Conservation (phyloP, 2,888 invertebrate genomes). For the Hedychridium roseum region DNA sequence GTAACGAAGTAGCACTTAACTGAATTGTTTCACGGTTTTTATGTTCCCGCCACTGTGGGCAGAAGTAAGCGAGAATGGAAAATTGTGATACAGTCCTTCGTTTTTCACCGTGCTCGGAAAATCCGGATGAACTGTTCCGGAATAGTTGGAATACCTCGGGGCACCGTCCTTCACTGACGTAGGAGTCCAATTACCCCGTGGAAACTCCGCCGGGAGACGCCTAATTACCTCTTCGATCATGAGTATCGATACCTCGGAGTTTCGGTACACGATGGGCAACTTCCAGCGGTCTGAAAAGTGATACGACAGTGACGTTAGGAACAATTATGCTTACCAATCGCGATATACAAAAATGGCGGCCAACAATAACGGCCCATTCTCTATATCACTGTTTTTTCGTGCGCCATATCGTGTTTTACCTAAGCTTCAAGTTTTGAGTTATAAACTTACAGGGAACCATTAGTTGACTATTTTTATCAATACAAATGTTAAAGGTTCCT, state of each 20-base stretch:
- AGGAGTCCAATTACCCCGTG: conserved; percentile 11
- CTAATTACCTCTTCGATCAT: conserved; percentile 28
- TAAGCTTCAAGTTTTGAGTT: no score
- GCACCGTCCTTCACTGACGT: not conserved
- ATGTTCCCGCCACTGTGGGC: no score
- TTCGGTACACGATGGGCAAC: not conserved
- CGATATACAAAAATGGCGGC: no score
- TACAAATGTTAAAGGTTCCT: no score
- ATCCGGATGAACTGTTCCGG: conserved; percentile 13
- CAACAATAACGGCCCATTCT: no score
- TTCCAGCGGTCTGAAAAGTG: not conserved
- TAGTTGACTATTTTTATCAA: no score
- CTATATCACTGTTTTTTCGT: no score
- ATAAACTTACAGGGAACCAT: no score
- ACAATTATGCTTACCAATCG: not conserved
- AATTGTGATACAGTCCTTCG: conserved; percentile 7
- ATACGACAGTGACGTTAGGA: not conserved
- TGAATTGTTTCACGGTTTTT: no score
- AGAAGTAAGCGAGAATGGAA: no score
- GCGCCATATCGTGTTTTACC: no score
- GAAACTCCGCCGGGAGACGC: conserved; percentile 10
- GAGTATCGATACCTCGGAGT: conserved; percentile 8
- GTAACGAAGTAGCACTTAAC: no score
- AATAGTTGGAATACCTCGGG: conserved; percentile 1
- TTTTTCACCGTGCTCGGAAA: conserved; percentile 6